Evolutionary conservation across 2,113 vertebrate species (phyloP).

Genomic region (human): DNA sequence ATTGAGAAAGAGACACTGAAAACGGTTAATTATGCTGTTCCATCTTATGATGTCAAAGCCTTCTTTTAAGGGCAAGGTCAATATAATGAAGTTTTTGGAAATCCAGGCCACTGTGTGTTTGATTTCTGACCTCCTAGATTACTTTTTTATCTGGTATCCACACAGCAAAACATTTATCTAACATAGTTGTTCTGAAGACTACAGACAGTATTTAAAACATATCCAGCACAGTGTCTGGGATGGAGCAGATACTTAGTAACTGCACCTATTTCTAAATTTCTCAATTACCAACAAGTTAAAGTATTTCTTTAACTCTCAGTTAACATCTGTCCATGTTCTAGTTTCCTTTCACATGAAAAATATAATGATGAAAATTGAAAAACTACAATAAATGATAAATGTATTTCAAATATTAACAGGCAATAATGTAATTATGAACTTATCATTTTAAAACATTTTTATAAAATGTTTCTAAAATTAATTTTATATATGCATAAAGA

Average conservation of each 20-base stretch:
- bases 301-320: background rate
- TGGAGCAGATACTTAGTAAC: background rate
- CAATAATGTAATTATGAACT: background rate
- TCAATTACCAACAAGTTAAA: background rate
- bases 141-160: background rate
- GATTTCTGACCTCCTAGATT: background rate
- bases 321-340: slow-evolving; percentile 11
- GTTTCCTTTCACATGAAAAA: background rate
- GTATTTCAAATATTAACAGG: background rate
- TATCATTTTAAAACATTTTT: background rate
- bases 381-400: background rate
- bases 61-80: background rate
- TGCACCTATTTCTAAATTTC: background rate
- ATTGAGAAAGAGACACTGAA: background rate
- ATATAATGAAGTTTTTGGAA: background rate
- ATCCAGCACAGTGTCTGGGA: background rate
- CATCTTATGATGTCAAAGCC: background rate
- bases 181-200: background rate
- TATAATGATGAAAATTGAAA: background rate
- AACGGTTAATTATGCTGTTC: background rate
- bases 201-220: background rate
- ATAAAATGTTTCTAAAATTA: background rate
- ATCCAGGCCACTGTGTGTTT: background rate
- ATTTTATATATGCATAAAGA: background rate
- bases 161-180: background rate